Evolutionary conservation across 2,888 invertebrate genomes (phyloP).

Genomic region (Nudaria mundana): DNA sequence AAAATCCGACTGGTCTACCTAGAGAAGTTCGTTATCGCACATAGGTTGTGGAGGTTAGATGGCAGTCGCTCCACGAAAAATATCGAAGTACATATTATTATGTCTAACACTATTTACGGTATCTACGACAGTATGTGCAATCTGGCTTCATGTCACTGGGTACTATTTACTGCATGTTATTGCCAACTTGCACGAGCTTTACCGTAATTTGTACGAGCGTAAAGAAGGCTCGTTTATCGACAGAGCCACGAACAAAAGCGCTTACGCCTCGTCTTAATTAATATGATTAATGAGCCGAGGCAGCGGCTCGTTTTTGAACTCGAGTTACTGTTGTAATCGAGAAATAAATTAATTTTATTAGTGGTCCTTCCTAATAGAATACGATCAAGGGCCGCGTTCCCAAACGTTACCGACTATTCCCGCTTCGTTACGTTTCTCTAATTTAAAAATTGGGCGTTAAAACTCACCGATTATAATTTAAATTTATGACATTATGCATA

Average conservation of each 20-base stretch:
- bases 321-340: slow-evolving; percentile 73
- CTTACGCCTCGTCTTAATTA: slow-evolving; percentile 77
- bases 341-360: slow-evolving; percentile 80
- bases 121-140: not conserved
- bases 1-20: too few species aligned
- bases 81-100: too few species aligned
- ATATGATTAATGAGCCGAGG: slow-evolving; percentile 74
- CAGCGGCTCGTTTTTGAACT: slow-evolving; percentile 73
- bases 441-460: slow-evolving; percentile 75
- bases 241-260: slow-evolving; percentile 70
- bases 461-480: slow-evolving; percentile 73
- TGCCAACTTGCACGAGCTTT: slow-evolving; percentile 49
- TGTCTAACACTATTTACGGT: too few species aligned
- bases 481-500: slow-evolving; percentile 70
- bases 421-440: slow-evolving; percentile 67
- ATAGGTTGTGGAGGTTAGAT: too few species aligned
- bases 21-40: too few species aligned
- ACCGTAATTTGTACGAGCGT: slow-evolving; percentile 50
- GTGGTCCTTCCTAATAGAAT: slow-evolving; percentile 76
- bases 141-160: slow-evolving; percentile 31
- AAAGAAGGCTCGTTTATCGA: slow-evolving; percentile 60
- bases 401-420: slow-evolving; percentile 49
- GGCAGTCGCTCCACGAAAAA: too few species aligned
- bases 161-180: slow-evolving; percentile 38
- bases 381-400: slow-evolving; percentile 49